Percentiles rank a stretch among this genome's conserved stretches.
Conservation (phyloP, 2,113 vertebrate species). For the Oreochromis tanganicae region DNA sequence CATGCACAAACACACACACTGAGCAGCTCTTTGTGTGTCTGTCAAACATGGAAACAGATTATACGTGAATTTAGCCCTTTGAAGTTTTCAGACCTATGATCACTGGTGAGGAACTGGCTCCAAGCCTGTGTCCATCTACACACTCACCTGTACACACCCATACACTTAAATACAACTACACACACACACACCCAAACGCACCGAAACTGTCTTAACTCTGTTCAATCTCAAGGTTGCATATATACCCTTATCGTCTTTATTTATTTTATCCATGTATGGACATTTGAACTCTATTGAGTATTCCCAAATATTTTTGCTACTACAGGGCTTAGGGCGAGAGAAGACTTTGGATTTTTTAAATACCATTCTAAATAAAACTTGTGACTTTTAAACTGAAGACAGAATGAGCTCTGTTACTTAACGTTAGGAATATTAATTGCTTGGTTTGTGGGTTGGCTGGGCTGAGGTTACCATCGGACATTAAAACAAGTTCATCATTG, state of each 20-base stretch:
- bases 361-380: not conserved
- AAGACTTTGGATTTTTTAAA: not conserved
- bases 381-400: not conserved
- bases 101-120: slow-evolving; percentile 54
- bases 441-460: not conserved
- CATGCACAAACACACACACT: not conserved
- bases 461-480: not conserved
- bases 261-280: not conserved
- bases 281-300: not conserved
- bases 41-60: slow-evolving; percentile 42
- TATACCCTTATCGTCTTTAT: not conserved
- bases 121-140: not conserved
- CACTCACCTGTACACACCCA: not conserved
- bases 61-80: slow-evolving; percentile 50
- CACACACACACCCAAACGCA: not conserved
- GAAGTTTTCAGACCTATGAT: slow-evolving; percentile 67
- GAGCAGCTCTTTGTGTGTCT: slow-evolving; percentile 21
- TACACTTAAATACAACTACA: not conserved
- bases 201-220: not conserved
- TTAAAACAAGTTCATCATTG: not conserved
- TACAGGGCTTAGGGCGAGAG: not conserved
- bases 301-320: not conserved
- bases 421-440: not conserved
- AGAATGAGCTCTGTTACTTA: not conserved
- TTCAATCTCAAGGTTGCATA: not conserved